Conservation (phyloP, 2,888 invertebrate genomes). For the Strigamia maritima region DNA sequence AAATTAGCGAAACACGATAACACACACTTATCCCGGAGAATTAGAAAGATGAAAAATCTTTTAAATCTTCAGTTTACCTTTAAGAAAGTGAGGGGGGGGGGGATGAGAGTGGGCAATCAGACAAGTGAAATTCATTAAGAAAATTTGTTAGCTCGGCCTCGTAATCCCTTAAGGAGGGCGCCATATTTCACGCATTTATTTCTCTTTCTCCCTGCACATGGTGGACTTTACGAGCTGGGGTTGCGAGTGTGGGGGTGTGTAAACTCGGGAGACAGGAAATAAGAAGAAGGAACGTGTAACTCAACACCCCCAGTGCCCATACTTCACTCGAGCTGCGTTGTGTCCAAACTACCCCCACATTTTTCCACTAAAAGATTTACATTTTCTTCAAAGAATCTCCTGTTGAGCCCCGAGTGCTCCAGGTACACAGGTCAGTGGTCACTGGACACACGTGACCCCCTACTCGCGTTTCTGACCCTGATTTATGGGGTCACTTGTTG, state of each 20-base stretch:
- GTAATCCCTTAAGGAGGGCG: not conserved
- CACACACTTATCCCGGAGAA: too few relatives aligned
- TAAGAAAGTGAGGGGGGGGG: too few relatives aligned
- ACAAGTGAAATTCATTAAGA: not conserved
- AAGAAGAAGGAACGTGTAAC: not conserved
- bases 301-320: not conserved
- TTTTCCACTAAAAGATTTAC: not conserved
- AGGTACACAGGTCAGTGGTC: not conserved
- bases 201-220: too few relatives aligned
- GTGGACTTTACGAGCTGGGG: too few relatives aligned
- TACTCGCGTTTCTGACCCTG: conserved; percentile 34
- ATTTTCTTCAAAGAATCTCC: not conserved
- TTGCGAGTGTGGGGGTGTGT: not conserved
- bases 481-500: conserved; percentile 39
- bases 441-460: not conserved
- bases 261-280: not conserved
- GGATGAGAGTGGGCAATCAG: too few relatives aligned
- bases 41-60: too few relatives aligned
- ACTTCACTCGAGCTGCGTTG: not conserved
- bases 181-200: not conserved
- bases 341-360: too few relatives aligned
- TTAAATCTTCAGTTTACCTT: too few relatives aligned
- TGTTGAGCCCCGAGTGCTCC: not conserved
- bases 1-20: not conserved
- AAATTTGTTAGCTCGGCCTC: not conserved